A percentile compares a stretch with the other conserved stretches of the same genome.
Evolutionary conservation across 2,797 vertebrate species (phyloP).

Genomic region (Chrysocyon brachyurus): DNA sequence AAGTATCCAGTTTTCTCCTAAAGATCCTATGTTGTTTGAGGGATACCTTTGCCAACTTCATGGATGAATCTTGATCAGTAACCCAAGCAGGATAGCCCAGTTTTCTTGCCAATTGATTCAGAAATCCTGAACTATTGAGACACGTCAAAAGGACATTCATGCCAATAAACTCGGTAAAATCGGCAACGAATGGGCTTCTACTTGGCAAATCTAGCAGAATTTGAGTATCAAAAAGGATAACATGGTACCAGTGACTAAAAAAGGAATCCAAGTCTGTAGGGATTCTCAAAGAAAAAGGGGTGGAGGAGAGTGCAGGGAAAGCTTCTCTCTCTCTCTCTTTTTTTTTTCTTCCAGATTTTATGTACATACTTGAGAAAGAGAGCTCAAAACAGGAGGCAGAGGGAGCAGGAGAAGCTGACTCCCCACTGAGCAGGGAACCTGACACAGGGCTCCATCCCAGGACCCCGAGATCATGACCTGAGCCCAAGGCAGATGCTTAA

Average conservation of each 20-base stretch:
- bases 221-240: conserved; percentile 12
- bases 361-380: too few relatives aligned
- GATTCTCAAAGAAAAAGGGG: neutral
- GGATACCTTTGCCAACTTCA: neutral
- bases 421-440: too few relatives aligned
- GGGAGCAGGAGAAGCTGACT: too few relatives aligned
- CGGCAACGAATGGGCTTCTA: neutral
- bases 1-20: neutral
- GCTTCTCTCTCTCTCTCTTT: too few relatives aligned
- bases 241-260: neutral
- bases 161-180: neutral
- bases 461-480: too few relatives aligned
- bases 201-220: conserved; percentile 2
- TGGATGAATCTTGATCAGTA: neutral
- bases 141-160: neutral
- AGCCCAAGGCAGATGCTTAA: too few relatives aligned
- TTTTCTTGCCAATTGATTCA: conserved; percentile 24
- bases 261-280: neutral
- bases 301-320: neutral
- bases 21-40: neutral
- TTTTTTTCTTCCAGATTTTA: too few relatives aligned
- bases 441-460: too few relatives aligned
- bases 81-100: neutral
- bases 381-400: too few relatives aligned
- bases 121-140: neutral